phyloP scores from a whole-genome alignment of 2,888 invertebrate species.

The Trichopoda pennipes region DNA sequence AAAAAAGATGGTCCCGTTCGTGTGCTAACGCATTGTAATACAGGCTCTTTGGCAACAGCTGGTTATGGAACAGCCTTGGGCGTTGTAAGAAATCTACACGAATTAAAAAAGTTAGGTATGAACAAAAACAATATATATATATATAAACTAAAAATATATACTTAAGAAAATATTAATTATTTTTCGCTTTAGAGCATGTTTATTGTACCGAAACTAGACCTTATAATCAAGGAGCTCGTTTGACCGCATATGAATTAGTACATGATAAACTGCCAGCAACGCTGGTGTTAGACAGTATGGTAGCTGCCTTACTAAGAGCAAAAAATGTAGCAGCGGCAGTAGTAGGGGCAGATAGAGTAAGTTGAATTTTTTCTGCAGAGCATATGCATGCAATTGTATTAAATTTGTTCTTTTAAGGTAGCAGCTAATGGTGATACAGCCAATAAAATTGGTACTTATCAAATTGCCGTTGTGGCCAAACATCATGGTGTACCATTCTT shows the following conservation, averaged over 20 bases:
- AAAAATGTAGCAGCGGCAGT: slow-evolving; percentile 93
- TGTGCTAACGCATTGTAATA: slow-evolving; percentile 98
- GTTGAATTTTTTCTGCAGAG: slow-evolving; percentile 39
- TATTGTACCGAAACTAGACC: slow-evolving; percentile 99
- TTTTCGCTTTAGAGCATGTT: slow-evolving; percentile 86
- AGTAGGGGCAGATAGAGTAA: slow-evolving; percentile 97
- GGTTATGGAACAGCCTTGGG: slow-evolving; percentile 99
- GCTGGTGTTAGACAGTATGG: slow-evolving; percentile 97
- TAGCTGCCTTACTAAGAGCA: slow-evolving; percentile 92
- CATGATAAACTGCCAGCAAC: slow-evolving; percentile 95
- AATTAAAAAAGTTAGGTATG: slow-evolving; percentile 86
- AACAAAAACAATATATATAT: not conserved
- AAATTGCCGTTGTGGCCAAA: slow-evolving; percentile 95
- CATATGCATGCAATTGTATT: not conserved
- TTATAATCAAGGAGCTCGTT: slow-evolving; percentile 97
- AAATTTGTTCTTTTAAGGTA: slow-evolving; percentile 82
- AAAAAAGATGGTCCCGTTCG: slow-evolving; percentile 82
- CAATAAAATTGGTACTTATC: slow-evolving; percentile 98
- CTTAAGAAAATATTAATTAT: not conserved
- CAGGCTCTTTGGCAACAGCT: slow-evolving; percentile 98
- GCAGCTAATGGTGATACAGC: slow-evolving; percentile 99
- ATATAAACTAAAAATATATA: not conserved
- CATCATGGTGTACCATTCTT: slow-evolving; percentile 96
- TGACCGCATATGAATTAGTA: slow-evolving; percentile 97
- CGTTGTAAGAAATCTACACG: slow-evolving; percentile 92